Base-by-base conservation (phyloP, 2,113 vertebrate species). In the Hippopotamus amphibius region DNA sequence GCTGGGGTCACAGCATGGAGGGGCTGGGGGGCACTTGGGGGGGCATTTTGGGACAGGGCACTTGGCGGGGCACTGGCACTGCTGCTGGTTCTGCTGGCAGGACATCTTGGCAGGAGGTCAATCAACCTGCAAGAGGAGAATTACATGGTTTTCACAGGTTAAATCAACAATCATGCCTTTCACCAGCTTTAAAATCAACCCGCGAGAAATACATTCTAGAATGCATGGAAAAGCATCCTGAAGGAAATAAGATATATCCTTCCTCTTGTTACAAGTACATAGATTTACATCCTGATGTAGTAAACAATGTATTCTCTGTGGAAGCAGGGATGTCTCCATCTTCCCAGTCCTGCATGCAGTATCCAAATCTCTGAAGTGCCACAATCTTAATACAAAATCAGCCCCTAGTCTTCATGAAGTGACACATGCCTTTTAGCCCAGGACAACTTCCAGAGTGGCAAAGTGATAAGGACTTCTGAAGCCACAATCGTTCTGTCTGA, bases 81-180 rank as follows among this genome's bases (percentile, higher is more conserved):
- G 66, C 37, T 88, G 22, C 59, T 96, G 76, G 53, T 61, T 94
- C 66, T 95, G 82, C 21, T 92, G 88, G 41, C 74, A 94, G 26
- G 88, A 91, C 66, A 94, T 94, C 33, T 94, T 6, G 16, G 12
- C n/a, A 57, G 53, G 12, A 80, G 7, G 37, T 37, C 0, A 7
- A 24, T 24, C 77, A 57, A 37, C 7, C 21, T 57, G 30, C 30
- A 80, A 80, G 21, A 80, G 53, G 24, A 37, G 15, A 80, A 57
- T 26, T 15, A 8, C 33, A 41, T 33, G 22, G 7, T 37, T 57
- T 57, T 80, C 12, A 37, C 0, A 55, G 11, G 50, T 37, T 80
- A 22, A 57, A 57, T 80, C 53, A 57, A 80, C 53, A 50, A 33
- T 9, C 21, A 24, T 57, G 53, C n/a, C 37, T 7, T 80, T 14